These are phyloP conservation scores for Protosalanx chinensis DNA, from an alignment of 2,797 vertebrate genomes.

Conservation along the genomic window DNA sequence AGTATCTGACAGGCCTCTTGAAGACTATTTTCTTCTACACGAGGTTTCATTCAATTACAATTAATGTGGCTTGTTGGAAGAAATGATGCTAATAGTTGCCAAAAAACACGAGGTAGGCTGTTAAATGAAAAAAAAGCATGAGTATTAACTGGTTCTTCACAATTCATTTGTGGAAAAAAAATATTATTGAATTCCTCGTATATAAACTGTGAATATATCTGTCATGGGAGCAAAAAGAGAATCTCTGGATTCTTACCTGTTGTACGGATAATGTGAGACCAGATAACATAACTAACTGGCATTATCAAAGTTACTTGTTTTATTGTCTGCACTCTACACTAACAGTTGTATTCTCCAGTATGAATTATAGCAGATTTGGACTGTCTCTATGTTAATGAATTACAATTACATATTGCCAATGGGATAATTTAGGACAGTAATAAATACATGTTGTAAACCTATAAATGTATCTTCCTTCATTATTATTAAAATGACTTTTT, in stretches of 20 bases:
- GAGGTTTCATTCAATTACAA: slow-evolving; percentile 82
- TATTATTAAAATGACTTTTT: too few species aligned
- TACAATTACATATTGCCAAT: too few species aligned
- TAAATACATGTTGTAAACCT: too few species aligned
- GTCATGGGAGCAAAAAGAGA: neutral
- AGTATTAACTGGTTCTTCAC: neutral
- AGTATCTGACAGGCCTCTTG: slow-evolving; percentile 82
- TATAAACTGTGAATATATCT: neutral
- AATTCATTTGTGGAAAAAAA: neutral
- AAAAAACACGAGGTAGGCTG: slow-evolving; percentile 43
- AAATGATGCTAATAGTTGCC: slow-evolving; percentile 83
- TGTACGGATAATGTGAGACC: neutral
- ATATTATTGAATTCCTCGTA: neutral
- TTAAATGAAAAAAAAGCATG: neutral
- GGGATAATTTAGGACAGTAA: too few species aligned
- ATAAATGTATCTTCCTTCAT: too few species aligned
- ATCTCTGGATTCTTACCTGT: neutral
- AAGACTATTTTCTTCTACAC: slow-evolving; percentile 78
- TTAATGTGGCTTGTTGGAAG: slow-evolving; percentile 83
- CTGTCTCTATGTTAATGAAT: too few species aligned
- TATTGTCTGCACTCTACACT: neutral
- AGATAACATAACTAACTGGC: neutral
- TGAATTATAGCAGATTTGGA: too few species aligned
- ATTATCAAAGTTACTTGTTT: neutral
- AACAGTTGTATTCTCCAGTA: too few species aligned